These are phyloP conservation scores for Cepphus grylle DNA, from an alignment of 2,113 vertebrate genomes.

Conservation along the genomic window DNA sequence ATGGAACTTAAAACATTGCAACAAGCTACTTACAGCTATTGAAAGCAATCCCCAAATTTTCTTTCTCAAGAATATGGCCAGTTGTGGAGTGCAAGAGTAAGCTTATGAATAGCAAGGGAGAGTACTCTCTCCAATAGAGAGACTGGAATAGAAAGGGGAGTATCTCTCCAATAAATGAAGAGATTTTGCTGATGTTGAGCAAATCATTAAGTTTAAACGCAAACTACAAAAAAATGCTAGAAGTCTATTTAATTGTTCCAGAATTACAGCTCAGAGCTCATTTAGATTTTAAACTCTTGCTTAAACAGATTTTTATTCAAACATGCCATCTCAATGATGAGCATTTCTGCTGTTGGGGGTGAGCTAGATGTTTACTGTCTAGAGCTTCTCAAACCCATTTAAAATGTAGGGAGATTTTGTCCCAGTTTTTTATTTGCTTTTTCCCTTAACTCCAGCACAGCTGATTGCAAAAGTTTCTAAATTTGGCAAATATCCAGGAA, in stretches of 20 bases:
- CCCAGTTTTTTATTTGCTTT: neutral
- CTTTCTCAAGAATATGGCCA: neutral
- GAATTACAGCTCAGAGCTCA: neutral
- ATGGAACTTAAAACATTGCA: neutral
- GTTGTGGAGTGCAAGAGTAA: neutral
- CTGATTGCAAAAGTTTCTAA: neutral
- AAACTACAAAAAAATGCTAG: neutral
- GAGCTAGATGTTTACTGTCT: neutral
- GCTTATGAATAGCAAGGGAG: neutral
- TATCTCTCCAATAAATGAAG: neutral
- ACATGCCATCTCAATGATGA: neutral
- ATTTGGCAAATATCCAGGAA: constrained; percentile 1
- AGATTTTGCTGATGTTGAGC: neutral
- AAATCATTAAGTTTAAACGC: neutral
- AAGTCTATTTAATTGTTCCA: neutral
- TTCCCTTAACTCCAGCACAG: neutral
- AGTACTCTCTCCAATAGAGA: no score
- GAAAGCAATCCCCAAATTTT: neutral
- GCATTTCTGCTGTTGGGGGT: neutral
- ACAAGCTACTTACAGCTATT: neutral
- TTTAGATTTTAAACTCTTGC: constrained; percentile 1
- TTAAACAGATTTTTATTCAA: constrained; percentile 9
- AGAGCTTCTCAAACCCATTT: neutral
- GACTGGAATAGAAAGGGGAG: neutral
- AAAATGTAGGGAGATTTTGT: neutral